Percentiles rank a stretch among this genome's conserved stretches.
Evolutionary conservation across 2,113 vertebrate species (phyloP).

Genomic region (Labeo rohita): DNA sequence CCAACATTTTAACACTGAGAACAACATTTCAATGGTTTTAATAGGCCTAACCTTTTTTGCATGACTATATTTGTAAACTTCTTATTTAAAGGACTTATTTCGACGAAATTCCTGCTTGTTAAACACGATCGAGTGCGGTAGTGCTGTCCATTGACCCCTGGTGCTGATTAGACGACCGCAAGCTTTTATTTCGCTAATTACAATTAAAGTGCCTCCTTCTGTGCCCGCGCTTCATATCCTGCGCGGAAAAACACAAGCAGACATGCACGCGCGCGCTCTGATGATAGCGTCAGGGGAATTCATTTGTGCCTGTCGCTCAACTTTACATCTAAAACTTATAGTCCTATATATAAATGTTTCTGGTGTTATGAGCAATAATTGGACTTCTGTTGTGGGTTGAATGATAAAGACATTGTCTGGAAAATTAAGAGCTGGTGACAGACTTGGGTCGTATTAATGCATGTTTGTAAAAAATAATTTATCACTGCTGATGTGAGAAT

Average conservation of each 20-base stretch:
- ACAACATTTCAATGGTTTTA: not conserved
- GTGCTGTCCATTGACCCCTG: conserved; percentile 80
- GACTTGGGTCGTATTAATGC: not conserved
- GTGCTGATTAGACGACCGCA: conserved; percentile 87
- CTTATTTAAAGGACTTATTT: not conserved
- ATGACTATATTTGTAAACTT: not conserved
- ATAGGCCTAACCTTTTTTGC: not conserved
- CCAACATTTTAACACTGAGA: conserved; percentile 32
- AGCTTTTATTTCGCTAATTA: conserved; percentile 82
- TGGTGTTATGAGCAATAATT: not conserved
- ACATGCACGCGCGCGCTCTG: conserved; percentile 42
- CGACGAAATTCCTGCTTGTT: not conserved
- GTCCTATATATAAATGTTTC: not conserved
- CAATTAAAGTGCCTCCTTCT: conserved; percentile 64
- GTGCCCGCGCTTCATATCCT: conserved; percentile 64
- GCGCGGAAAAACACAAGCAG: conserved; percentile 50
- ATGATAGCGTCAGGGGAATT: conserved; percentile 44
- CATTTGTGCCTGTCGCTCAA: not conserved
- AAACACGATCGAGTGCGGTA: not conserved
- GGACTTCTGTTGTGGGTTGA: not conserved
- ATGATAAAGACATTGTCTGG: not conserved
- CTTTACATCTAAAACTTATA: not conserved
- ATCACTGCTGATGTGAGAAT: not conserved
- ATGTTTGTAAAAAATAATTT: not conserved
- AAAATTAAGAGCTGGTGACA: not conserved